Evolutionary conservation across 2,888 invertebrate genomes (phyloP).

Genomic region (Seira musarum): DNA sequence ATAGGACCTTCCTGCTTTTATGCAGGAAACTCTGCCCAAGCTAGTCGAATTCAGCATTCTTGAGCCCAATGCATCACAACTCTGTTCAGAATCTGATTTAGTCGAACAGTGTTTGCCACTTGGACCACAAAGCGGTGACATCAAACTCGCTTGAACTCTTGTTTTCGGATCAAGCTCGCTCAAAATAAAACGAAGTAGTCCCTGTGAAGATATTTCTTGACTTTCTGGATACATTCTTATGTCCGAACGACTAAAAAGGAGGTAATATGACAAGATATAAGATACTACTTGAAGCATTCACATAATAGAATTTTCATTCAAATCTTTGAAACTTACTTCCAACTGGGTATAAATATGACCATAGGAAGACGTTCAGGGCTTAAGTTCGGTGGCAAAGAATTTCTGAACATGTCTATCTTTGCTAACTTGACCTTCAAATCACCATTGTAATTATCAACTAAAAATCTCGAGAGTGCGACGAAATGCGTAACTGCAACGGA

Average conservation of each 20-base stretch:
- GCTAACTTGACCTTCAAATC: constrained; percentile 59
- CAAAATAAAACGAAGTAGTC: constrained; percentile 63
- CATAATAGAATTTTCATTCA: too few relatives aligned
- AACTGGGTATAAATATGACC: constrained; percentile 62
- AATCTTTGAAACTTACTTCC: constrained; percentile 67
- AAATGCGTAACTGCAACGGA: constrained; percentile 63
- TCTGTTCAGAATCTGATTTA: not conserved
- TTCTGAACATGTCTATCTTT: constrained; percentile 65
- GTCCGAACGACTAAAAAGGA: constrained; percentile 57
- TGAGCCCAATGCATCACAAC: not conserved
- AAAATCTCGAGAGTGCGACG: constrained; percentile 63
- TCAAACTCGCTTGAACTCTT: constrained; percentile 62
- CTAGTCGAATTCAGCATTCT: constrained; percentile 21
- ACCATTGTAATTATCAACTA: constrained; percentile 54
- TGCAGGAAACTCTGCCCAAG: constrained; percentile 26
- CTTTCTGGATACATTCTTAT: constrained; percentile 60
- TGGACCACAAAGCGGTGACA: constrained; percentile 59
- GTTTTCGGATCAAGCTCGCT: constrained; percentile 64
- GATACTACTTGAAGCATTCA: too few relatives aligned
- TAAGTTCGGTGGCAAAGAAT: constrained; percentile 63
- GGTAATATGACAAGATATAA: constrained; percentile 32
- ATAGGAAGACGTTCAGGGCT: constrained; percentile 65
- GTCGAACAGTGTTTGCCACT: constrained; percentile 19
- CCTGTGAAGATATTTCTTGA: constrained; percentile 60
- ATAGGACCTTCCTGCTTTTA: constrained; percentile 37